Evolutionary conservation across 2,888 invertebrate species (phyloP).

Genomic region (Mechanitis messenoides): DNA sequence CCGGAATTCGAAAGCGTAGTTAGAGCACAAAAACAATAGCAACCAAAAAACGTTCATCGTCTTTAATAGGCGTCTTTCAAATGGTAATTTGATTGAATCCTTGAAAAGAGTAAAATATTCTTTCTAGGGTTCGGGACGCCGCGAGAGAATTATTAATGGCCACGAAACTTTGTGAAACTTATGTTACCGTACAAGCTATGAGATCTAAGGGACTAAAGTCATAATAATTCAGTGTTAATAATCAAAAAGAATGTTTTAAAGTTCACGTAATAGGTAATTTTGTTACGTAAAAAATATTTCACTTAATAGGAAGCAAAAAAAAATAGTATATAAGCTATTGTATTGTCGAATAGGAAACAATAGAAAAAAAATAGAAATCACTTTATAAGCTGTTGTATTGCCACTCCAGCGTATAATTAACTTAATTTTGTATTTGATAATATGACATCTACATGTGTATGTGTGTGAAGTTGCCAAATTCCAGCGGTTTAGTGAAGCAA

Average conservation of each 20-base stretch:
- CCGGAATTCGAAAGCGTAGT: slow-evolving; percentile 7
- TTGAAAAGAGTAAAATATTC: slow-evolving; percentile 69
- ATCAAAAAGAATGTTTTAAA: not conserved
- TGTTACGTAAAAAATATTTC: too few relatives aligned
- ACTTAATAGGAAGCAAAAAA: too few relatives aligned
- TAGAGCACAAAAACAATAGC: slow-evolving; percentile 40
- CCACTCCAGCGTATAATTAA: too few relatives aligned
- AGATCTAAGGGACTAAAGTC: slow-evolving; percentile 7
- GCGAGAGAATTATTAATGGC: slow-evolving; percentile 66
- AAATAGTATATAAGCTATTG: too few relatives aligned
- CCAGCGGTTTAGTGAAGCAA: slow-evolving; percentile 48
- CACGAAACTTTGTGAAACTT: slow-evolving; percentile 44
- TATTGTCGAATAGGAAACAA: too few relatives aligned
- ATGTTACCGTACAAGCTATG: slow-evolving; percentile 13
- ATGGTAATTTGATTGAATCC: slow-evolving; percentile 71
- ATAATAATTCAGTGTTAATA: not conserved
- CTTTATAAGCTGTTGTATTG: too few relatives aligned
- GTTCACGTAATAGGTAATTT: too few relatives aligned
- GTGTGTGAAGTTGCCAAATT: slow-evolving; percentile 37
- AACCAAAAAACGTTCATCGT: slow-evolving; percentile 52
- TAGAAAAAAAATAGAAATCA: too few relatives aligned
- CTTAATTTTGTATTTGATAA: slow-evolving; percentile 33
- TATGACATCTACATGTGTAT: slow-evolving; percentile 45
- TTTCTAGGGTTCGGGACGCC: slow-evolving; percentile 58
- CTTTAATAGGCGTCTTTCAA: slow-evolving; percentile 60